A percentile compares a stretch with the other conserved stretches of the same genome.
These are phyloP conservation scores for Ridgeia piscesae DNA, from an alignment of 1,140 invertebrate genomes.

Conservation along the genomic window DNA sequence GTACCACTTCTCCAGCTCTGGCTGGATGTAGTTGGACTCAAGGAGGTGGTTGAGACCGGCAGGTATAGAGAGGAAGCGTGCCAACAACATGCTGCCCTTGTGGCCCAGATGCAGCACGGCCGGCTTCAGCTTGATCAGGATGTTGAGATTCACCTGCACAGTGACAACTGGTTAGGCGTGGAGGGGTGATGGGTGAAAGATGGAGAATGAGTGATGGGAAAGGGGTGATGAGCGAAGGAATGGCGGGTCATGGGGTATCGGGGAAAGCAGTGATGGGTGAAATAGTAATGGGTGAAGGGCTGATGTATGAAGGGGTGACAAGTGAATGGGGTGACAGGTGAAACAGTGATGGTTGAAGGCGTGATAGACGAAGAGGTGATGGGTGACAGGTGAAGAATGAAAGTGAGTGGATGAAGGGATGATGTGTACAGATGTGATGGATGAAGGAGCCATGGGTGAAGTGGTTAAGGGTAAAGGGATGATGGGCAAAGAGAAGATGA, in stretches of 20 bases:
- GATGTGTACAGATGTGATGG: too few species aligned
- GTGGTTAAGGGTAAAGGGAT: neutral
- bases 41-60: conserved; percentile 71
- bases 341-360: neutral
- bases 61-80: conserved; percentile 77
- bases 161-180: neutral
- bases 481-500: neutral
- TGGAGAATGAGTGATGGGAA: neutral
- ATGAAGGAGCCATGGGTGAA: neutral
- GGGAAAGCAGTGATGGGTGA: neutral
- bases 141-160: conserved; percentile 72
- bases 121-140: conserved; percentile 73
- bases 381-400: neutral
- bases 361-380: neutral
- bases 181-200: neutral
- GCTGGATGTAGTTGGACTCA: conserved; percentile 70
- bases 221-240: neutral
- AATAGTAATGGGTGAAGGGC: neutral
- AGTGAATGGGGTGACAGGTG: neutral
- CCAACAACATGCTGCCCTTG: conserved; percentile 77
- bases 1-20: conserved; percentile 77
- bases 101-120: conserved; percentile 79
- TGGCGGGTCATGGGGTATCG: neutral
- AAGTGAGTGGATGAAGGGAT: too few species aligned
- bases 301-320: neutral